Evolutionary conservation across 1,140 invertebrate species (phyloP), one percentile per base, ranked within the genome.

Genomic region (Pomacea maculata): DNA sequence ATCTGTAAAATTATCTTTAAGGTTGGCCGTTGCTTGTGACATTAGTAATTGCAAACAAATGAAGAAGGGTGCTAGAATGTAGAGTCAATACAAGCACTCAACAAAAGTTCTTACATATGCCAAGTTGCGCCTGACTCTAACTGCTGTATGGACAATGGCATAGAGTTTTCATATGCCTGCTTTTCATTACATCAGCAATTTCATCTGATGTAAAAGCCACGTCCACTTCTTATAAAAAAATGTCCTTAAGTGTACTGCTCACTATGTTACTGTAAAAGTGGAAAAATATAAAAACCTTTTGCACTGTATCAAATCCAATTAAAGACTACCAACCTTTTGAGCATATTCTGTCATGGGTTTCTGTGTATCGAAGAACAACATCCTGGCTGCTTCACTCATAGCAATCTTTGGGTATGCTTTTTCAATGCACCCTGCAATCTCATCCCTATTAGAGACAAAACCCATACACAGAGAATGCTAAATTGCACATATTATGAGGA

Each of bases 401-500:
- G 96, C 95, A 78, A 99, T 96, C 88, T 95, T 95, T 79, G 96
- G 95, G 91, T 99, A 99, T 0, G 98, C 97, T 90, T 97, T 98
- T 91, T 99, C 97, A 90, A 99, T 95, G 90, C 98, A 99, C 11
- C 95, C 95, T 25, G 96, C 97, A 87, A 99, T 99, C 92, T 99
- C 98, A 88, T 96, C 95, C 78, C 92, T 92, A 83, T 63, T 82
- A 82, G 80, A 34, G 80, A 34, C 79, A 10, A 81, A 78, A 65
- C 14, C 34, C 34, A 45, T 45, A 45, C 7, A n/a, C 64, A 17
- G 17, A 65, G 17, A 65, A n/a, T 3, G 64, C 64, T 19, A 19
- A n/a, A 19, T 17, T 65, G 64, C 64, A 65, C 3, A 65, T 65
- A 65, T 65, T 4, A 19, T 65, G 3, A n/a, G 17, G n/a, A 65